Evolutionary conservation across 2,113 vertebrate species (phyloP), one percentile per base, ranked within the genome.

Genomic region (Anguilla rostrata): DNA sequence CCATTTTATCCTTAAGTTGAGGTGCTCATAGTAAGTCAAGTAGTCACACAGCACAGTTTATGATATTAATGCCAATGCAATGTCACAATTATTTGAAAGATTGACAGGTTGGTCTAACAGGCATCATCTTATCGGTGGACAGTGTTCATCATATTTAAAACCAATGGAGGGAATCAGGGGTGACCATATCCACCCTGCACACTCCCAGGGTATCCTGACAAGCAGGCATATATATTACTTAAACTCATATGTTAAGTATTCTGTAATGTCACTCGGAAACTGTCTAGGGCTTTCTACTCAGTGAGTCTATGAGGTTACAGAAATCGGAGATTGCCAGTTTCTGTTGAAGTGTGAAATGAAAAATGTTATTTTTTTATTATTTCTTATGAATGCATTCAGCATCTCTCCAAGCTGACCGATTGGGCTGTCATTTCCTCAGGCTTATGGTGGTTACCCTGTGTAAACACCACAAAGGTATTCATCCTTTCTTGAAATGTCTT

Each of bases 341-440:
- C 87, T 89, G 91, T 87, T 86, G 88, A 91, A 92, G 92, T 94
- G 92, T 94, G 92, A 94, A 94, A 94, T 94, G 86, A 91, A 93
- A 92, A 91, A 88, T 89, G 89, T 49, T 86, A 84, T 81, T 83
- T 90, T 75, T 86, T 86, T 83, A 82, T 56, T 84, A 5, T 85
- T 39, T 87, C 82, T 78, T 86, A 85, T 85, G 75, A 86, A 78
- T 18, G 39, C 56, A 60, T 87, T 78, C 60, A 34, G 78, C 14
- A 20, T 84, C 9, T 60, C 80, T 22, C 26, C 5, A 40, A 78
- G 41, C 89, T 89, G 83, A 88, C 89, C 46, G 83, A 89, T 86
- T 43, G 71, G 79, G 88, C 90, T 89, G 88, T 93, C 90, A 87
- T 75, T 78, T 84, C 85, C 80, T 60, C 34, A 43, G 26, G 60